Conservation (phyloP, 2,888 invertebrate genomes). For the Drosophila gaucha region DNA sequence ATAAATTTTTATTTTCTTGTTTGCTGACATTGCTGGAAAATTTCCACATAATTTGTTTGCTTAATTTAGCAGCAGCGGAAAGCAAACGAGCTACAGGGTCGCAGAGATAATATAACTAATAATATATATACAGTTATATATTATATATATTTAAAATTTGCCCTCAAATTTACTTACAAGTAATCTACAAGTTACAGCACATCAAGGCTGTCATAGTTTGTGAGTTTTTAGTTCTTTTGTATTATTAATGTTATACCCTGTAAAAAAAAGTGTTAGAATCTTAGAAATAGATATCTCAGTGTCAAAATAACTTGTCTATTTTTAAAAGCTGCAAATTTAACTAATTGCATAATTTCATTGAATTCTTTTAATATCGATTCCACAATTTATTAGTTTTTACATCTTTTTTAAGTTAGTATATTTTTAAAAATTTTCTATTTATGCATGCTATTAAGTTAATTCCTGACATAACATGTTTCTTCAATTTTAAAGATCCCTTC, state of each 20-base stretch:
- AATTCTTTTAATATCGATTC: background rate
- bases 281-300: background rate
- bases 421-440: too few relatives aligned
- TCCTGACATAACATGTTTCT: too few relatives aligned
- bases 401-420: too few relatives aligned
- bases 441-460: too few relatives aligned
- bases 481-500: too few relatives aligned
- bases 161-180: background rate
- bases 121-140: background rate
- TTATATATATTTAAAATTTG: background rate
- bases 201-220: constrained; percentile 12
- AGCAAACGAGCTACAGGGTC: constrained; percentile 10
- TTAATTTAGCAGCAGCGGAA: constrained; percentile 14
- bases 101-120: constrained; percentile 3
- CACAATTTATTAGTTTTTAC: too few relatives aligned
- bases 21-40: background rate
- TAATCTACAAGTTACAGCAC: constrained; percentile 23
- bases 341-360: too few relatives aligned
- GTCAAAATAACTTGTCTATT: background rate
- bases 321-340: too few relatives aligned
- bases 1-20: background rate
- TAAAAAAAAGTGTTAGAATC: background rate
- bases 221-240: background rate
- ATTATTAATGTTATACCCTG: background rate
- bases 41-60: constrained; percentile 10